Conservation (phyloP, 2,888 invertebrate genomes). For the Pristionchus fissidentatus region DNA sequence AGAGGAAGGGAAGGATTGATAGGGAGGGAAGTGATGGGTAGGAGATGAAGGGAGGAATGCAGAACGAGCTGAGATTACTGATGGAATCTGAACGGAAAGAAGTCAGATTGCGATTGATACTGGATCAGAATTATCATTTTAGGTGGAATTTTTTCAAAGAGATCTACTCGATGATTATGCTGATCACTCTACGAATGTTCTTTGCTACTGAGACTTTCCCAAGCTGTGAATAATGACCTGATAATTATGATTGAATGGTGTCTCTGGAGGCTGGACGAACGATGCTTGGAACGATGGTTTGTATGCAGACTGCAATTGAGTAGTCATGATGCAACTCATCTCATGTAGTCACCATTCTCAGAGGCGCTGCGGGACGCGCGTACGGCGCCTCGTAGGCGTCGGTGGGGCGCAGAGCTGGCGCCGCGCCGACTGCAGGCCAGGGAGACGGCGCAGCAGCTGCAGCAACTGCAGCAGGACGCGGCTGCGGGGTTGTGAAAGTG, state of each 20-base stretch:
- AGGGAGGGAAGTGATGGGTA: background rate
- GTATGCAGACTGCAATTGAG: background rate
- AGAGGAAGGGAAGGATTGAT: background rate
- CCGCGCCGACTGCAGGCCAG: background rate
- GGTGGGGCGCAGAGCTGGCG: background rate
- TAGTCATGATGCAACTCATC: background rate
- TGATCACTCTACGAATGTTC: no score
- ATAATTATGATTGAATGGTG: background rate
- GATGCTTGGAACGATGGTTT: slow-evolving; percentile 4
- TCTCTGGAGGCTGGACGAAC: background rate
- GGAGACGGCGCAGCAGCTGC: no score
- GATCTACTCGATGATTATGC: no score
- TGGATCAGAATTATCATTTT: no score
- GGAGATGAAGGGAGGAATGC: slow-evolving; percentile 4
- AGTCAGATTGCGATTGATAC: no score
- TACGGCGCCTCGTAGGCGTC: background rate
- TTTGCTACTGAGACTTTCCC: no score
- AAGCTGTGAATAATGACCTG: background rate
- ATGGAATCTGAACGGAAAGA: background rate
- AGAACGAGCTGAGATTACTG: slow-evolving; percentile 5
- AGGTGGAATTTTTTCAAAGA: no score
- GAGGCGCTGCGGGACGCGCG: background rate
- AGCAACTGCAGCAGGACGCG: background rate
- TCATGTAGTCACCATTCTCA: background rate
- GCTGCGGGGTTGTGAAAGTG: slow-evolving; percentile 45